Base-by-base conservation (phyloP, 30 jellyfish, hydroid and myxozoan species). In the Aurelia coerulea region DNA sequence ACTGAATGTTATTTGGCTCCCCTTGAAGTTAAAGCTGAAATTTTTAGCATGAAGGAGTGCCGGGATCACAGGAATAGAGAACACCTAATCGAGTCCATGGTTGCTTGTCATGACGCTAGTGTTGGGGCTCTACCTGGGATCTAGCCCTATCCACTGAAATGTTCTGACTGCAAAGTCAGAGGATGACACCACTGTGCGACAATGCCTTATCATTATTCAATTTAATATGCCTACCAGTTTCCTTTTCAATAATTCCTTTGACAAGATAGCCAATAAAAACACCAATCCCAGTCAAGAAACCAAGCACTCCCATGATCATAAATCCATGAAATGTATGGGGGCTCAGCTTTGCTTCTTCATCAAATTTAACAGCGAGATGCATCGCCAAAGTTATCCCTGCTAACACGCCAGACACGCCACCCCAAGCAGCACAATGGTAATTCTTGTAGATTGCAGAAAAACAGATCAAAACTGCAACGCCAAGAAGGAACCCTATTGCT, bases 351-450 rank as follows among this genome's bases (percentile, higher is more conserved):
- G 80, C 82, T 32, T 84, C 77, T 15, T 80, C 85, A 65, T 92
- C 98, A 18, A 71, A 59, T 63, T 90, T 83, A 82, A 92, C 98
- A 18, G 90, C 74, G 12, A 87, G 74, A 51, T 92, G 98, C 92
- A 92, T 63, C 12, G 83, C 89, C 29, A 92, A 78, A 31, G 96
- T 88, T 3, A 88, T 50, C 64, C 65, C 87, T n/a, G 98, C 86
- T 52, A 92, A 68, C 5, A 86, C 31, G 37, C 95, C 96, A 32
- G 97, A 92, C 5, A 68, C 89, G 16, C 82, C 86, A 18, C 97
- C 98, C 98, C 98, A 92, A 18, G 87, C 90, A 5, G 90, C 91
- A 68, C 92, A 89, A 64, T 92, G 97, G 19, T 32, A 59, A 67
- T 92, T 92, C 59, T 74, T 60, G 68, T 49, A 92, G 13, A 77